phyloP scores from a whole-genome alignment of 2,888 invertebrate species.

The Holacanthella duospinosa region DNA sequence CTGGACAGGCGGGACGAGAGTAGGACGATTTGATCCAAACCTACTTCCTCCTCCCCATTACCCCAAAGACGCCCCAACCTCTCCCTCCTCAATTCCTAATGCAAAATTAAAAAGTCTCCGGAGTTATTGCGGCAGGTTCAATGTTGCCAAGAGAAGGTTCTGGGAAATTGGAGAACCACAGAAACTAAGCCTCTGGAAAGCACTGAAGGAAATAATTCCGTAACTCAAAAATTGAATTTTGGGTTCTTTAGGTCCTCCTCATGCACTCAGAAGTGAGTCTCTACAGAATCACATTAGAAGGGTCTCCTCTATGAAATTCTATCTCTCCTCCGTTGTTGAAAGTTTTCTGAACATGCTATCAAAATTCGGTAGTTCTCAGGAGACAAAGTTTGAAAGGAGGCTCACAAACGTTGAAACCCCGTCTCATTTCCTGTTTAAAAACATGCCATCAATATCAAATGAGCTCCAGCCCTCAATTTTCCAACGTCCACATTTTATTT shows the following conservation, averaged over 20 bases:
- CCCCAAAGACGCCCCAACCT: too few species aligned
- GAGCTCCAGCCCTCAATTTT: slow-evolving; percentile 20
- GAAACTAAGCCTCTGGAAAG: slow-evolving; percentile 4
- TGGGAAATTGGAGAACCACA: slow-evolving; percentile 6
- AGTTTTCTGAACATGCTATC: slow-evolving; percentile 22
- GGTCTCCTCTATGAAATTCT: neutral
- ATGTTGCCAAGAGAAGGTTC: slow-evolving; percentile 4
- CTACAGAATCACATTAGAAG: slow-evolving; percentile 2
- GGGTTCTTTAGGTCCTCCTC: slow-evolving; percentile 8
- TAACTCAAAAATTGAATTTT: slow-evolving; percentile 31
- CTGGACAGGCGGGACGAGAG: too few species aligned
- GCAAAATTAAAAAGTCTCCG: slow-evolving; percentile 29
- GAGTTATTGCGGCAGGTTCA: slow-evolving; percentile 11
- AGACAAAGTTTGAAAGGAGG: slow-evolving; percentile 29
- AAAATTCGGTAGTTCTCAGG: slow-evolving; percentile 35
- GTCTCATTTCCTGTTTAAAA: slow-evolving; percentile 36
- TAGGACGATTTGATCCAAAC: too few species aligned
- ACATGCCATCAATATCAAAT: slow-evolving; percentile 37
- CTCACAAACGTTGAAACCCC: slow-evolving; percentile 17
- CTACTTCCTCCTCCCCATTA: too few species aligned
- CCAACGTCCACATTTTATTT: slow-evolving; percentile 10
- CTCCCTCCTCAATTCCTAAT: slow-evolving; percentile 15
- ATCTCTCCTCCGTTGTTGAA: neutral
- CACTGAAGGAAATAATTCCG: slow-evolving; percentile 28
- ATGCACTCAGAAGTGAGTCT: neutral